phyloP scores from a whole-genome alignment of 2,113 vertebrate genomes.

The Opisthocomus hoazin region DNA sequence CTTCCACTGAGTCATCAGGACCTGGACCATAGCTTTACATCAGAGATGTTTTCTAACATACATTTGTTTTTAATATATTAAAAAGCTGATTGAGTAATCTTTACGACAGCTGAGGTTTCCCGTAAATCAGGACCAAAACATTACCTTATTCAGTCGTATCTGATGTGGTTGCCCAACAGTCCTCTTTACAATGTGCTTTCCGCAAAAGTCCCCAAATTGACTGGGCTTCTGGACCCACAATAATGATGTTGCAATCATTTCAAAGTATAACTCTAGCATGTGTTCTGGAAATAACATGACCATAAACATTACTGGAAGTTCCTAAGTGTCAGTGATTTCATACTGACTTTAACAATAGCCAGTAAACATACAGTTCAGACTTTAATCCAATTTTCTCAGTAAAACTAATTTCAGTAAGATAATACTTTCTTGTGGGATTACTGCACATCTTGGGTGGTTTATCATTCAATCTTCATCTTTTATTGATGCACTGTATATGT shows the following conservation, averaged over 20 bases:
- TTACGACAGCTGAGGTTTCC: background rate
- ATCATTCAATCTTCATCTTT: slow-evolving; percentile 5
- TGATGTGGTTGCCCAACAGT: background rate
- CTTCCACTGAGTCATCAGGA: background rate
- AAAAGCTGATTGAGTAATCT: slow-evolving; percentile 6
- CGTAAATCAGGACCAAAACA: background rate
- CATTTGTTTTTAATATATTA: slow-evolving; percentile 38
- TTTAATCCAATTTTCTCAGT: background rate
- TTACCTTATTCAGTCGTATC: slow-evolving; percentile 12
- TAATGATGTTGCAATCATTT: background rate
- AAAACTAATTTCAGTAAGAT: slow-evolving; percentile 8
- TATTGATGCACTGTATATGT: background rate
- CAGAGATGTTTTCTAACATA: background rate
- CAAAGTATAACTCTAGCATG: background rate
- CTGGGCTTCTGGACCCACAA: background rate
- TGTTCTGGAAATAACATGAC: slow-evolving; percentile 18
- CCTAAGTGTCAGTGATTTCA: slow-evolving; percentile 14
- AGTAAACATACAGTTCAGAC: background rate
- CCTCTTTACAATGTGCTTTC: background rate
- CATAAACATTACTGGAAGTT: slow-evolving; percentile 13
- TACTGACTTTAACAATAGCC: slow-evolving; percentile 19
- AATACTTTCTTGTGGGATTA: slow-evolving; percentile 7
- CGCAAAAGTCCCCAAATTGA: background rate
- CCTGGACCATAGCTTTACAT: background rate
- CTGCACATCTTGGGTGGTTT: slow-evolving; percentile 7